Evolutionary conservation across 2,113 vertebrate genomes (phyloP).

Genomic region (Tricholaema leucomelas): DNA sequence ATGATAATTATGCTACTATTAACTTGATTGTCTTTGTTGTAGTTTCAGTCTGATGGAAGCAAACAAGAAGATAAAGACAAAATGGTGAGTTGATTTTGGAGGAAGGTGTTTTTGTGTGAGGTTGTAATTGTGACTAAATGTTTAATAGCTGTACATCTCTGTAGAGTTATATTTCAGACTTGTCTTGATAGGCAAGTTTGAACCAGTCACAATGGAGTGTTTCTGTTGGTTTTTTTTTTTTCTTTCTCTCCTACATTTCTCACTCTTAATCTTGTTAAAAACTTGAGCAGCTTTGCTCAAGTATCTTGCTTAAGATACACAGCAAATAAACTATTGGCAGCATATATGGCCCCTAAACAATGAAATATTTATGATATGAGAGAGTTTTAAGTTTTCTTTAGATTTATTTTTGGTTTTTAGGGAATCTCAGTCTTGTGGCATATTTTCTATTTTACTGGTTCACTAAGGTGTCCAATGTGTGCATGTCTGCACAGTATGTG

Average conservation of each 20-base stretch:
- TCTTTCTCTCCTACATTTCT: neutral
- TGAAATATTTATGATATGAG: neutral
- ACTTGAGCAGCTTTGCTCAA: neutral
- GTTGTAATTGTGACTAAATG: neutral
- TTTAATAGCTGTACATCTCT: neutral
- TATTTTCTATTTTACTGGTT: neutral
- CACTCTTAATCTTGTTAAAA: neutral
- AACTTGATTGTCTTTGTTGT: slow-evolving; percentile 10
- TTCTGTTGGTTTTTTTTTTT: neutral
- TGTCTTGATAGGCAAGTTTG: neutral
- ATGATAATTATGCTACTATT: neutral
- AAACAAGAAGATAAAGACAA: slow-evolving; percentile 85
- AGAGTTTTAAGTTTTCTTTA: neutral
- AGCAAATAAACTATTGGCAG: neutral
- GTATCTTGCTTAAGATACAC: neutral
- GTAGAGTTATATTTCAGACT: neutral
- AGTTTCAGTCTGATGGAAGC: slow-evolving; percentile 83
- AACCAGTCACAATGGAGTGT: neutral
- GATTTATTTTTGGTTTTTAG: neutral
- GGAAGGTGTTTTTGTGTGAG: neutral
- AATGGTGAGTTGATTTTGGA: slow-evolving; percentile 76
- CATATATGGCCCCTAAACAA: neutral
- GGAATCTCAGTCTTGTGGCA: neutral
- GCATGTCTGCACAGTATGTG: no score
- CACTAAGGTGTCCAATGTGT: rapidly evolving